A percentile compares a stretch with the other conserved stretches of the same genome.
Conservation (phyloP, 2,113 vertebrate species). For the Tetraodon nigroviridis region DNA sequence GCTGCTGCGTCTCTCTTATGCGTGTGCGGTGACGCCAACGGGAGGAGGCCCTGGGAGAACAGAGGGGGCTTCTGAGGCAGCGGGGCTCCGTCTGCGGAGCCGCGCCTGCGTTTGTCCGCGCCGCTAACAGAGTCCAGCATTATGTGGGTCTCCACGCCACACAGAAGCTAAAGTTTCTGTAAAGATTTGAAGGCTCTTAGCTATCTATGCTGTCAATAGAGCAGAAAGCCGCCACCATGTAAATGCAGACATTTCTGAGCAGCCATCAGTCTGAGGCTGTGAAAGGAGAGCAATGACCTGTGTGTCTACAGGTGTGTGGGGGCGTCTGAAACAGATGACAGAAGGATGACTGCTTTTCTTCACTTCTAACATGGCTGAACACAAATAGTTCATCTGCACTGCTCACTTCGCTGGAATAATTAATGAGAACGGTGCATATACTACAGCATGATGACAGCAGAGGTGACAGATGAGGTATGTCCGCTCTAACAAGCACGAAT, state of each 20-base stretch:
- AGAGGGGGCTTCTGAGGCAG: slow-evolving; percentile 63
- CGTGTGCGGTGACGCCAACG: slow-evolving; percentile 43
- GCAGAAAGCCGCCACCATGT: not conserved
- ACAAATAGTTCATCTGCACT: slow-evolving; percentile 21
- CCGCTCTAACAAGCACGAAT: slow-evolving; percentile 32
- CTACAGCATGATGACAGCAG: slow-evolving; percentile 18
- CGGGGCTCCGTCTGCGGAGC: slow-evolving; percentile 21
- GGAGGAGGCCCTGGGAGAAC: slow-evolving; percentile 54
- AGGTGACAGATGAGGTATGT: slow-evolving; percentile 26
- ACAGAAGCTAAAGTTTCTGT: no score
- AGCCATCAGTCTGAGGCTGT: no score
- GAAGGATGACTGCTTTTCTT: not conserved
- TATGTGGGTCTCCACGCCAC: slow-evolving; percentile 49
- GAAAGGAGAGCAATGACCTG: no score
- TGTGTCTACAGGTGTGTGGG: no score
- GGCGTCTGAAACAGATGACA: no score
- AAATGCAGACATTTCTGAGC: not conserved
- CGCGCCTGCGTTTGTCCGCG: slow-evolving; percentile 32
- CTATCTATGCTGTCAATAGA: not conserved
- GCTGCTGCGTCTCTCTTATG: slow-evolving; percentile 41
- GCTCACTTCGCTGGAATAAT: slow-evolving; percentile 35
- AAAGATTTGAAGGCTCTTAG: not conserved
- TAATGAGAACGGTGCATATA: slow-evolving; percentile 20
- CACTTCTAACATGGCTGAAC: not conserved
- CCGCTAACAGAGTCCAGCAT: slow-evolving; percentile 66